Evolutionary conservation across 1,140 invertebrate genomes (phyloP).

Genomic region (Drosophila mayri): DNA sequence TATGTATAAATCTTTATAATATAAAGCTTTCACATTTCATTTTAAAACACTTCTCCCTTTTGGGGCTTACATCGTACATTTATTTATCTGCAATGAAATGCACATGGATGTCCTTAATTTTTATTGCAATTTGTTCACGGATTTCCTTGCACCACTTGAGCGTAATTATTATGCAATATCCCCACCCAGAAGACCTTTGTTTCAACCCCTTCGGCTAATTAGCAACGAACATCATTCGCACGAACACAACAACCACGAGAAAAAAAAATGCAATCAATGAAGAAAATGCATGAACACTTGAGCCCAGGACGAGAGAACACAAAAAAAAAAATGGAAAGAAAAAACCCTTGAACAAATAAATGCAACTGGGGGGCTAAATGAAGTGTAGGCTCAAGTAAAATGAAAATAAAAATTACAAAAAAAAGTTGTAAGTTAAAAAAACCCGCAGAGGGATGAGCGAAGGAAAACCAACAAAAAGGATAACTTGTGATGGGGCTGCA

Average conservation of each 20-base stretch:
- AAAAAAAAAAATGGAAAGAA: not conserved
- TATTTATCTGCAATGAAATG: constrained; percentile 28
- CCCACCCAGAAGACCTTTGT: constrained; percentile 29
- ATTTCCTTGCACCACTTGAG: constrained; percentile 35
- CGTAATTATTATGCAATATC: constrained; percentile 43
- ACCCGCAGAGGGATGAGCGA: constrained; percentile 21
- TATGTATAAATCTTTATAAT: too few species aligned
- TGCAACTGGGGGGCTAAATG: constrained; percentile 74
- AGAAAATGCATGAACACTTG: constrained; percentile 72
- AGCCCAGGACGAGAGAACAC: constrained; percentile 1
- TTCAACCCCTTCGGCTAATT: constrained; percentile 62
- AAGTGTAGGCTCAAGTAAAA: constrained; percentile 77
- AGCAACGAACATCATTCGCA: constrained; percentile 47
- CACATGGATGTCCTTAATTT: constrained; percentile 25
- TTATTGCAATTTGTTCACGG: constrained; percentile 45
- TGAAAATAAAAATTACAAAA: constrained; percentile 50
- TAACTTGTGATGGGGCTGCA: constrained; percentile 58
- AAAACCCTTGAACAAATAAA: constrained; percentile 64
- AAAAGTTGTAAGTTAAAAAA: constrained; percentile 19
- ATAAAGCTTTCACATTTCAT: too few species aligned
- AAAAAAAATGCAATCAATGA: constrained; percentile 70
- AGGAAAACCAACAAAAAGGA: constrained; percentile 70
- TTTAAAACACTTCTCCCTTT: not conserved
- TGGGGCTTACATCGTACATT: not conserved
- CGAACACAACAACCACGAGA: constrained; percentile 16